Conservation (phyloP, 2,797 vertebrate genomes). For the Anguilla anguilla region DNA sequence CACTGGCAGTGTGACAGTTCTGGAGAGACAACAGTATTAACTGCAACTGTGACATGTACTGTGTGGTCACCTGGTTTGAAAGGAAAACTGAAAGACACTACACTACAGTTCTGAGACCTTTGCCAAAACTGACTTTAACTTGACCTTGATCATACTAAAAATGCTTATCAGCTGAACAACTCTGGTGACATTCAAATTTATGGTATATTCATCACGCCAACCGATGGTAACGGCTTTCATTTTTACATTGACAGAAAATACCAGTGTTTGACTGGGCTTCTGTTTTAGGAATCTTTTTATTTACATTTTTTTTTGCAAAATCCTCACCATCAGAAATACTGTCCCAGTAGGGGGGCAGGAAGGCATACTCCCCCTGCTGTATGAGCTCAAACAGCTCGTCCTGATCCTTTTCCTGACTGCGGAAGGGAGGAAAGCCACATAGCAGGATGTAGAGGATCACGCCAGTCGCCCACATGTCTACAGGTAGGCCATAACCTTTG, state of each 20-base stretch:
- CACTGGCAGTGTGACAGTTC: background rate
- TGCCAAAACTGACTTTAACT: background rate
- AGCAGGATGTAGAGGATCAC: conserved; percentile 94
- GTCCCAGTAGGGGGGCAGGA: conserved; percentile 93
- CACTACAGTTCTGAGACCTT: background rate
- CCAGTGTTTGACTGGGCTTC: background rate
- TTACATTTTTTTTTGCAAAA: background rate
- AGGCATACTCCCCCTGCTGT: conserved; percentile 85
- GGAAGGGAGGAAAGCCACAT: conserved; percentile 94
- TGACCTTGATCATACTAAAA: background rate
- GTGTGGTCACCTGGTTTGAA: background rate
- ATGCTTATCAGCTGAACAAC: background rate
- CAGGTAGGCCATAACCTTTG: conserved; percentile 90
- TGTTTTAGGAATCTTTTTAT: background rate
- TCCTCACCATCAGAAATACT: conserved; percentile 86
- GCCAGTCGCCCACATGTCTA: conserved; percentile 95
- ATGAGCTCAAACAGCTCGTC: conserved; percentile 92
- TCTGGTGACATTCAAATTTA: background rate
- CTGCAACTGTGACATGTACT: background rate
- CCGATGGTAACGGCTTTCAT: background rate
- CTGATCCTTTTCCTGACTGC: conserved; percentile 89
- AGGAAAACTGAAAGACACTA: background rate
- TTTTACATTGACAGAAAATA: background rate
- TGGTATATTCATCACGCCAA: background rate
- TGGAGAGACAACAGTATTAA: background rate